Base-by-base conservation (phyloP, 2,888 invertebrate species). In the Trichogramma evanescens region DNA sequence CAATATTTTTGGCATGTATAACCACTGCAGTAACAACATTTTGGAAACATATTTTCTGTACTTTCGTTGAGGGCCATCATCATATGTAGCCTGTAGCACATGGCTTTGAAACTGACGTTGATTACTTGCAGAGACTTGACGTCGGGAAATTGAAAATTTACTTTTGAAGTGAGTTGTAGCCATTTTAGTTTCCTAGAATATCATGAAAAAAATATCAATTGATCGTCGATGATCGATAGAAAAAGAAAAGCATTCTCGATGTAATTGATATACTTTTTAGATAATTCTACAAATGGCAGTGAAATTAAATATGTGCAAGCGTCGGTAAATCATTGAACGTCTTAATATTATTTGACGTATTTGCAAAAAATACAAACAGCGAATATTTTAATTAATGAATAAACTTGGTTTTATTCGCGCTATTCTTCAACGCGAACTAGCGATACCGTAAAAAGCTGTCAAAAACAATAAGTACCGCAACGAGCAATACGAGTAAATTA, bases 1-100 rank as follows among this genome's bases (percentile, higher is more conserved):
- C 79, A 79, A 58, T 75, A 75, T 44, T 76, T 70, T 51, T 75
- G 73, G 68, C 79, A 79, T 5, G 79, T 78, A 55, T 76, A 77
- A 26, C 75, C 72, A 54, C 73, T 74, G 67, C 79, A 79, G 61
- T 76, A 72, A 44, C 68, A 74, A 60, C 79, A 79, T 63, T 75
- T 75, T 60, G 74, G 76, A 53, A 77, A 78, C 8, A 71, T 71
- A 50, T 62, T 62, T 45, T 60, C 56, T 38, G 68, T 70, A 49
- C 69, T 73, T 42, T 76, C 73, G 4, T 74, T 75, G 38, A 75
- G 63, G 3, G 75, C 74, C 48, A 76, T 69, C 39, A 78, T 73
- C 75, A 74, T 75, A 60, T 78, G 73, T 40, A 78, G 56, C 60
- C 78, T 71, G 58, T 75, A 74, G 62, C 78, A 78, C 74, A 77